Base-by-base conservation (phyloP, 2,113 vertebrate species). In the Carassius gibelio region DNA sequence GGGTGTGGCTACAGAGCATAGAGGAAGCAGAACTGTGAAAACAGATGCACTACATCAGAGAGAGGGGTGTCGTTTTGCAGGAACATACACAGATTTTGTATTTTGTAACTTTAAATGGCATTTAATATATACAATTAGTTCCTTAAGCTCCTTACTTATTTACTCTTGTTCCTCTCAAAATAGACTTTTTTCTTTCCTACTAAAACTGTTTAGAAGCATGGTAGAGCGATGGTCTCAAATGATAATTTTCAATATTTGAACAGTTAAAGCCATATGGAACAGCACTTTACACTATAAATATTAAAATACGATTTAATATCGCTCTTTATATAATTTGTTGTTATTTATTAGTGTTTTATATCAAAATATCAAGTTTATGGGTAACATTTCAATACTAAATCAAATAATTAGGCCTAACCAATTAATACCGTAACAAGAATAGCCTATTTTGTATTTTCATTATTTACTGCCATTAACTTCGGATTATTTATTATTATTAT, bases 1-100 rank as follows among this genome's bases (percentile, higher is more conserved):
- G 87, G 90, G 90, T 61, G 89, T 86, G 84, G 80, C 82, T 74
- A 64, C n/a, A 83, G 55, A 59, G 48, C 69, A 90, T 90, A 84
- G 86, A 85, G 90, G 89, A 91, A 86, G 85, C 84, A 75, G 79
- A 86, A 82, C 55, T 55, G 77, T 81, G 55, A 30, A 52, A 81
- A 14, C 23, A 81, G 38, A 81, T 45, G 34, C 83, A 77, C 57
- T 21, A 68, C 23, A 84, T 66, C 30, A 38, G 48, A 68, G 34
- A 68, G n/a, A 48, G 76, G 14, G 50, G 15, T 8, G n/a, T 72
- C 48, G 0, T 21, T 77, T 50, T 81, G n/a, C 52, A 76, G 7
- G 30, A 26, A 45, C 66, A 62, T 68, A 26, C 26, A 11, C 45
- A 76, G 4, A 48, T 23, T 36, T 36, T 9, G 8, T 9, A 69